Percentiles rank a stretch among this genome's conserved stretches.
Conservation (phyloP, 2,888 invertebrate species). For the Allolobophora icterica region DNA sequence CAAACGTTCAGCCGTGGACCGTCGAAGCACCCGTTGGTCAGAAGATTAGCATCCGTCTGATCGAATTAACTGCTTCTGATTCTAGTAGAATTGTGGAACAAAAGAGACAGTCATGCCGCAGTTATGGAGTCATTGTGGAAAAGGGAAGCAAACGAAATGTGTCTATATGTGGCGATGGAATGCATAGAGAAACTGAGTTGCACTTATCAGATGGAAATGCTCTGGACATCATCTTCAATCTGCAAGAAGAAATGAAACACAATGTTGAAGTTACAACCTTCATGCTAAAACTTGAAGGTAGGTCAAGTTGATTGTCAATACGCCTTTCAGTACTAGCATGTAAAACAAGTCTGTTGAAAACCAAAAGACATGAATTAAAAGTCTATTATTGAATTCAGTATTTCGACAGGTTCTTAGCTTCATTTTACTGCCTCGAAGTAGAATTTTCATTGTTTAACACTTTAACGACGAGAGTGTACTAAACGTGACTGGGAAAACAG, state of each 20-base stretch:
- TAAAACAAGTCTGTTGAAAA: no score
- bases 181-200: neutral
- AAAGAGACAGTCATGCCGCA: neutral
- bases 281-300: neutral
- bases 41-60: neutral
- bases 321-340: no score
- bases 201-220: neutral
- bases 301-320: no score
- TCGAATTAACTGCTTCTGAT: neutral
- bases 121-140: neutral
- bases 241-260: neutral
- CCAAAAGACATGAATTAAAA: no score
- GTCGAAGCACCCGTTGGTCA: neutral
- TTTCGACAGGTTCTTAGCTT: no score
- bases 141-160: conserved; percentile 1
- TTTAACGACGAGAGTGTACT: no score
- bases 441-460: no score
- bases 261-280: neutral
- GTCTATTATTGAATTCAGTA: no score
- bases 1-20: neutral
- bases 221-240: neutral
- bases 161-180: neutral
- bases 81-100: neutral
- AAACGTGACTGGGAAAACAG: no score
- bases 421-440: no score